Evolutionary conservation across 2,113 vertebrate species (phyloP), one percentile per base, ranked within the genome.

Genomic region (Syngnathus floridae): DNA sequence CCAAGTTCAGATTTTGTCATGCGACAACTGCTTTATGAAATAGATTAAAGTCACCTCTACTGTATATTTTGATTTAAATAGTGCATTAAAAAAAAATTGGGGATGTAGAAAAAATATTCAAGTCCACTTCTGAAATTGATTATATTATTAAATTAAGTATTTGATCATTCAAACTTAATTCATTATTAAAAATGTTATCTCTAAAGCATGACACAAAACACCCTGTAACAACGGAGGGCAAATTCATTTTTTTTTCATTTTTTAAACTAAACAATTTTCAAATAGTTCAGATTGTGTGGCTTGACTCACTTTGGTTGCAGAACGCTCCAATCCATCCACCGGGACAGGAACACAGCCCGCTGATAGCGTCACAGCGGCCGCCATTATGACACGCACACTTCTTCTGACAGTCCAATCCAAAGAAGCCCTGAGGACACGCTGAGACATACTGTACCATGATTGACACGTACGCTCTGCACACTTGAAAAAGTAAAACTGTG

Each of bases 371-470:
- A 3, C 96, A 97, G 63, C 6, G 70, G 4, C 87, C 93, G 0
- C 93, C 94, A 0, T 93, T 91, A 2, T 88, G 69, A 84, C 96
- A 98, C 74, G 84, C 49, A 38, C 96, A 98, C 73, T 86, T 82
- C 3, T 81, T 38, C n/a, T n/a, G 88, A 58, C 96, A 98, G 64
- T 98, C 95, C 72, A 93, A 49, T 0, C 95, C 95, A 0, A 91
- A 93, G 86, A 96, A 98, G 19, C 95, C 96, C 2, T 93, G 90
- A 0, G 96, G 96, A 83, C 96, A 98, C 1, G 91, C 96, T 98
- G 86, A 0, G 0, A 74, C 3, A 65, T 64, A 74, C 40, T 41
- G 40, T 12, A 41, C 62, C 69, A 41, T 70, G 3, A 14, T 41
- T 38, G 65, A 52, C 40, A 37, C 16, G 17, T 51, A 43, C 17